These are phyloP conservation scores for Drosophila parabipectinata DNA, from an alignment of 1,140 invertebrate species.

Conservation along the genomic window DNA sequence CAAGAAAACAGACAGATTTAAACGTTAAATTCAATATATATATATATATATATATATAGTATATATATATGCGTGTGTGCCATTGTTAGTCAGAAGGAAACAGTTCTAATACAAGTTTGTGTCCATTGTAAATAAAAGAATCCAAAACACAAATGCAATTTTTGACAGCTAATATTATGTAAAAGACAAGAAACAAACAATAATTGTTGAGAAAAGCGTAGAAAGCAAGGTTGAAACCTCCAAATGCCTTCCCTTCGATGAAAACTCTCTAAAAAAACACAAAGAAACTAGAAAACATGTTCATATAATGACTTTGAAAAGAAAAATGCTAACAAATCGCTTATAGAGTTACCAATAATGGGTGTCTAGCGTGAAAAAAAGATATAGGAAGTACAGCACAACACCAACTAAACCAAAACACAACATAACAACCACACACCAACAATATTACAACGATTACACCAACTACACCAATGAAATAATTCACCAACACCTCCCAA, in stretches of 20 bases:
- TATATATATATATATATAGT: slow-evolving; percentile 18
- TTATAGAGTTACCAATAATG: slow-evolving; percentile 15
- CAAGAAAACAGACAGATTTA: slow-evolving; percentile 4
- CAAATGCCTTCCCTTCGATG: neutral
- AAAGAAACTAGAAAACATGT: slow-evolving; percentile 17
- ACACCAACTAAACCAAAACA: slow-evolving; percentile 1
- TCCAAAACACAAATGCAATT: slow-evolving; percentile 9
- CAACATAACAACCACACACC: slow-evolving; percentile 5
- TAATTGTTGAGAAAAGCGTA: slow-evolving; percentile 13
- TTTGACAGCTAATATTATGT: slow-evolving; percentile 25
- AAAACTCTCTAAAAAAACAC: neutral
- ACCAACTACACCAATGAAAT: slow-evolving; percentile 3
- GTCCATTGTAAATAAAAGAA: slow-evolving; percentile 32
- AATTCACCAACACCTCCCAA: slow-evolving; percentile 15
- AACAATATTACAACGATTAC: slow-evolving; percentile 9
- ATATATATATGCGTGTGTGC: slow-evolving; percentile 61
- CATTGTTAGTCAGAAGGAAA: slow-evolving; percentile 51
- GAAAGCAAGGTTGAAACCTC: slow-evolving; percentile 8
- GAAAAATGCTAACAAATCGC: slow-evolving; percentile 15
- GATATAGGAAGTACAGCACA: slow-evolving; percentile 14
- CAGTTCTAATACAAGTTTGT: too few relatives aligned
- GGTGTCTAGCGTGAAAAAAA: slow-evolving; percentile 13
- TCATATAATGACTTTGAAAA: slow-evolving; percentile 13
- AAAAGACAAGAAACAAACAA: slow-evolving; percentile 20
- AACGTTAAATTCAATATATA: slow-evolving; percentile 27